These are phyloP conservation scores for Burhinus bistriatus DNA, from an alignment of 2,113 vertebrate genomes.

Conservation along the genomic window DNA sequence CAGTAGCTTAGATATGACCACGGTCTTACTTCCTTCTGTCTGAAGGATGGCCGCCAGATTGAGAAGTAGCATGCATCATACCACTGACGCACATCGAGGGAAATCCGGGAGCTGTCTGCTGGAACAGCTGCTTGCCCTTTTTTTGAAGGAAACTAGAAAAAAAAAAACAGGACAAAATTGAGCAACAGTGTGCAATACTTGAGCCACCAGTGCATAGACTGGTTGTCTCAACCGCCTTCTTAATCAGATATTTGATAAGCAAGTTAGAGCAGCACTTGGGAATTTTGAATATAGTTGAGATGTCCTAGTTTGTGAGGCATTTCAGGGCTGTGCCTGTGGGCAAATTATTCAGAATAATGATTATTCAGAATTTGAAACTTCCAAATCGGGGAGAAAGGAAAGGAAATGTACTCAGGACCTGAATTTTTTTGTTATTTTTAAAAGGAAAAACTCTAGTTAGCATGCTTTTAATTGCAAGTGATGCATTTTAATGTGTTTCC, in stretches of 20 bases:
- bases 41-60: conserved; percentile 56
- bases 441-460: neutral
- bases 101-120: conserved; percentile 63
- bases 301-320: neutral
- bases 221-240: neutral
- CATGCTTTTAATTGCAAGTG: neutral
- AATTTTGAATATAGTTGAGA: neutral
- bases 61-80: conserved; percentile 26
- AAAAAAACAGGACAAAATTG: neutral
- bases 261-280: neutral
- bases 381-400: neutral
- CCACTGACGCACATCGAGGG: conserved; percentile 49
- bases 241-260: conserved; percentile 39
- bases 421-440: neutral
- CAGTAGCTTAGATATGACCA: conserved; percentile 54
- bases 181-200: neutral
- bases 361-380: neutral
- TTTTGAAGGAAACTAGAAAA: neutral
- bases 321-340: neutral
- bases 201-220: neutral
- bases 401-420: neutral
- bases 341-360: neutral
- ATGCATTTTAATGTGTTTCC: neutral
- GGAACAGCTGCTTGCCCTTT: conserved; percentile 36
- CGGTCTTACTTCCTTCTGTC: conserved; percentile 31